phyloP scores from a whole-genome alignment of 1,140 invertebrate species.

The Drosophila rhopaloa region DNA sequence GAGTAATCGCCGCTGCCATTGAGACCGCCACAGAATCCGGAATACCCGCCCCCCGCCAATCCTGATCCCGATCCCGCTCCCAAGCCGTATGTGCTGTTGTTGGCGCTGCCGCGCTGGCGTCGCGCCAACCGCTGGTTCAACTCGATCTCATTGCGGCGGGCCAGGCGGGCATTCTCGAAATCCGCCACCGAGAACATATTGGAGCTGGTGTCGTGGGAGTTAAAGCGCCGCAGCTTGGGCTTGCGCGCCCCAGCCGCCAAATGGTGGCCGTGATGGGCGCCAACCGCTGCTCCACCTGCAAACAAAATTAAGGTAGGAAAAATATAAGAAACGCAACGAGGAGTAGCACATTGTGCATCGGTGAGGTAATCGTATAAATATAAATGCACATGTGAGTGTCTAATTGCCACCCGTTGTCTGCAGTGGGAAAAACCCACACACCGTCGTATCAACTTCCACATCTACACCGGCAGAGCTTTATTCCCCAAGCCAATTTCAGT shows the following conservation, averaged over 20 bases:
- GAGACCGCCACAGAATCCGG: constrained; percentile 53
- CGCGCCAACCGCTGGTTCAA: constrained; percentile 73
- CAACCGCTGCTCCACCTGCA: constrained; percentile 67
- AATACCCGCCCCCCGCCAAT: constrained; percentile 29
- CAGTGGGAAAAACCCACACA: constrained; percentile 71
- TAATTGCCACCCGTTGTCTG: constrained; percentile 61
- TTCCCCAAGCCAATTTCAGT: constrained; percentile 34
- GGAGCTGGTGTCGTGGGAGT: constrained; percentile 84
- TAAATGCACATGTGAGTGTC: constrained; percentile 50
- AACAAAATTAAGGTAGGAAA: constrained; percentile 13
- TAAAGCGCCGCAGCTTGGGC: constrained; percentile 80
- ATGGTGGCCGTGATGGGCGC: constrained; percentile 63
- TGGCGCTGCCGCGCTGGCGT: constrained; percentile 69
- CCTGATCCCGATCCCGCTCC: constrained; percentile 18
- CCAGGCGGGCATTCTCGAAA: constrained; percentile 82
- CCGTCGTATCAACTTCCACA: constrained; percentile 32
- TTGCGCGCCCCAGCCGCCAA: constrained; percentile 73
- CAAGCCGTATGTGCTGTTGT: constrained; percentile 50
- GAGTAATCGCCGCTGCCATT: constrained; percentile 81
- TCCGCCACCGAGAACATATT: constrained; percentile 84
- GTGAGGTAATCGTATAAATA: constrained; percentile 70
- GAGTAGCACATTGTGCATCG: constrained; percentile 52
- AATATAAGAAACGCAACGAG: constrained; percentile 24
- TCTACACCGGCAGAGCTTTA: constrained; percentile 11
- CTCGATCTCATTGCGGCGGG: constrained; percentile 84